A percentile compares a stretch with the other conserved stretches of the same genome.
Conservation (phyloP, 2,797 vertebrate species). For the Neomorphus geoffroyi region DNA sequence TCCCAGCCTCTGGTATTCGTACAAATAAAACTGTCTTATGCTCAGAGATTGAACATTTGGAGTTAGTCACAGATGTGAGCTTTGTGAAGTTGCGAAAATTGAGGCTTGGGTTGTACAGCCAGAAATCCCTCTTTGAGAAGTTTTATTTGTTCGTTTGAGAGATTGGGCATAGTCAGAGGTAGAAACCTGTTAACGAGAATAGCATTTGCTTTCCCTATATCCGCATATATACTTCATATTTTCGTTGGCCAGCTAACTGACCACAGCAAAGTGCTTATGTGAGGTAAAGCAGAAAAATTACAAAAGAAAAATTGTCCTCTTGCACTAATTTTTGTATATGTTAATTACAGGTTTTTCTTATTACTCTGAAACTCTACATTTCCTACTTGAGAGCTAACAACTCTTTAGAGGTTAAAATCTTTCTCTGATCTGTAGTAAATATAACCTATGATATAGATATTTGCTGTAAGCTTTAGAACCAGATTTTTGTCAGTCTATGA, state of each 20-base stretch:
- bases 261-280: not conserved
- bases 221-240: not conserved
- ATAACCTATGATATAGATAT: not conserved
- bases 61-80: conserved; percentile 47
- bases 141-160: conserved; percentile 40
- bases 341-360: conserved; percentile 15
- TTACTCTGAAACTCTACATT: not conserved
- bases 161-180: not conserved
- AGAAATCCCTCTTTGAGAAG: conserved; percentile 38
- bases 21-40: conserved; percentile 57
- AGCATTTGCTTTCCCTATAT: not conserved
- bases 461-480: not conserved
- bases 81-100: conserved; percentile 32
- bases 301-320: not conserved
- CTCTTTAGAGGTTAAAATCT: not conserved
- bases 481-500: not conserved
- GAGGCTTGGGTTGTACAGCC: not conserved
- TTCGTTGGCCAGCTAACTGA: not conserved
- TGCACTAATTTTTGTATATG: conserved; percentile 16
- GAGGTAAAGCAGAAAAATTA: conserved; percentile 3
- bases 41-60: conserved; percentile 40
- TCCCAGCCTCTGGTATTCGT: conserved; percentile 52
- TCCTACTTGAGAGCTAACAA: not conserved
- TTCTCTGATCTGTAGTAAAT: not conserved
- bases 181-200: not conserved